Percentiles rank a stretch among this genome's conserved stretches.
Evolutionary conservation across 2,888 invertebrate genomes (phyloP).

Genomic region (Apamea anceps): DNA sequence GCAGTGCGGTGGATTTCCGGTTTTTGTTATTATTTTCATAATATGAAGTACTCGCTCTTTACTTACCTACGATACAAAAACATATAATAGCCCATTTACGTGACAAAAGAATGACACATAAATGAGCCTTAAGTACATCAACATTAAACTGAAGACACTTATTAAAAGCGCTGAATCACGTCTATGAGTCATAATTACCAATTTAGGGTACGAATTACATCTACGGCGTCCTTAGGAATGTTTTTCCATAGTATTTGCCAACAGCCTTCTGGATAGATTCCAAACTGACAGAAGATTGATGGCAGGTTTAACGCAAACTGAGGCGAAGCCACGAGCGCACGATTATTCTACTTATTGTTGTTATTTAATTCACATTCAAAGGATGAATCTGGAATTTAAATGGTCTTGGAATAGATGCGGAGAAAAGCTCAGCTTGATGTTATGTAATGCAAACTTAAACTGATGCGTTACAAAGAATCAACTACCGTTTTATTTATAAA

Average conservation of each 20-base stretch:
- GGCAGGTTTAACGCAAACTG: slow-evolving; percentile 39
- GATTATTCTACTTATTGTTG: slow-evolving; percentile 51
- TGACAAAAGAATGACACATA: slow-evolving; percentile 15
- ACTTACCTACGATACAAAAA: not conserved
- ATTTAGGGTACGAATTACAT: slow-evolving; percentile 45
- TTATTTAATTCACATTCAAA: slow-evolving; percentile 57
- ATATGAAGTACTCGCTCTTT: not conserved
- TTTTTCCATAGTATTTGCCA: slow-evolving; percentile 62
- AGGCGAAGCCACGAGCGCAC: slow-evolving; percentile 45
- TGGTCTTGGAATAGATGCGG: slow-evolving; percentile 25
- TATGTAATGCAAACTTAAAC: not conserved
- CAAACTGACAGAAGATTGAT: slow-evolving; percentile 68
- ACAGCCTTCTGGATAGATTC: slow-evolving; percentile 67
- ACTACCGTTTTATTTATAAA: not conserved
- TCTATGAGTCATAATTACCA: slow-evolving; percentile 47
- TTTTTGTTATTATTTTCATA: slow-evolving; percentile 20
- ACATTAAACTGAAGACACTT: not conserved
- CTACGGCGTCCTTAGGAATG: slow-evolving; percentile 50
- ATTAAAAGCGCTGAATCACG: slow-evolving; percentile 40
- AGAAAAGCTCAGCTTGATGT: slow-evolving; percentile 5
- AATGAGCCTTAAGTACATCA: slow-evolving; percentile 15
- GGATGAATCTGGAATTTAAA: slow-evolving; percentile 54
- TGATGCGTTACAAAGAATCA: not conserved
- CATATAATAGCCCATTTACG: not conserved
- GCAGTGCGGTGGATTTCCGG: slow-evolving; percentile 30